Evolutionary conservation across 2,113 vertebrate species (phyloP).

Genomic region (Channa argus): DNA sequence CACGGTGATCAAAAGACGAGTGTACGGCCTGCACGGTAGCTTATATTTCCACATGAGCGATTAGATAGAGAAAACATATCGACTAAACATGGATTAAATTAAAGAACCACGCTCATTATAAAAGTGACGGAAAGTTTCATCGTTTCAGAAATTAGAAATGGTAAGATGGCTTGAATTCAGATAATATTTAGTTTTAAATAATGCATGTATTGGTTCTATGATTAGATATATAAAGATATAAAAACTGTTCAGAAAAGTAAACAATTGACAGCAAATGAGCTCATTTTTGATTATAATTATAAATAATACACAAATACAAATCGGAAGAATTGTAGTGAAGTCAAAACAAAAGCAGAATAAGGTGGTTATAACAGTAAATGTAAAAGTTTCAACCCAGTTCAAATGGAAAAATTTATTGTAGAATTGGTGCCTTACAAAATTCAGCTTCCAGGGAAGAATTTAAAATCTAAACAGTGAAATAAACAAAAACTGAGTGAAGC

Average conservation of each 20-base stretch:
- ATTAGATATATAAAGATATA: too few relatives aligned
- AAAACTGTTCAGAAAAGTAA: not conserved
- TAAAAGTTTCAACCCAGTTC: not conserved
- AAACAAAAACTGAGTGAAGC: slow-evolving; percentile 34
- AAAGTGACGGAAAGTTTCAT: slow-evolving; percentile 5
- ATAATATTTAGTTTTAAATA: not conserved
- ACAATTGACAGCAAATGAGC: too few relatives aligned
- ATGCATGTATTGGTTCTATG: too few relatives aligned
- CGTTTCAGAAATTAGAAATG: not conserved
- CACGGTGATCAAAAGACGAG: slow-evolving; percentile 43
- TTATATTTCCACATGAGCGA: slow-evolving; percentile 36
- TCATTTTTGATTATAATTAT: too few relatives aligned
- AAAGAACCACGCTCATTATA: slow-evolving; percentile 18
- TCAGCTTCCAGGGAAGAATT: not conserved
- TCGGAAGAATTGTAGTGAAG: not conserved
- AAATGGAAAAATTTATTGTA: not conserved
- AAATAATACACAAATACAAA: slow-evolving; percentile 2
- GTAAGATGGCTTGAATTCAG: too few relatives aligned
- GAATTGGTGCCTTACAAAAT: slow-evolving; percentile 1
- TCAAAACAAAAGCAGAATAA: not conserved
- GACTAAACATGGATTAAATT: slow-evolving; percentile 39
- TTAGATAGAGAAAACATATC: slow-evolving; percentile 42
- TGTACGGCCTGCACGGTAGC: slow-evolving; percentile 9
- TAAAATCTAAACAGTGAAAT: slow-evolving; percentile 11
- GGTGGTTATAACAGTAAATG: not conserved